Percentiles rank a stretch among this genome's conserved stretches.
Evolutionary conservation across 1,140 invertebrate genomes (phyloP).

Genomic region (Periplaneta americana): DNA sequence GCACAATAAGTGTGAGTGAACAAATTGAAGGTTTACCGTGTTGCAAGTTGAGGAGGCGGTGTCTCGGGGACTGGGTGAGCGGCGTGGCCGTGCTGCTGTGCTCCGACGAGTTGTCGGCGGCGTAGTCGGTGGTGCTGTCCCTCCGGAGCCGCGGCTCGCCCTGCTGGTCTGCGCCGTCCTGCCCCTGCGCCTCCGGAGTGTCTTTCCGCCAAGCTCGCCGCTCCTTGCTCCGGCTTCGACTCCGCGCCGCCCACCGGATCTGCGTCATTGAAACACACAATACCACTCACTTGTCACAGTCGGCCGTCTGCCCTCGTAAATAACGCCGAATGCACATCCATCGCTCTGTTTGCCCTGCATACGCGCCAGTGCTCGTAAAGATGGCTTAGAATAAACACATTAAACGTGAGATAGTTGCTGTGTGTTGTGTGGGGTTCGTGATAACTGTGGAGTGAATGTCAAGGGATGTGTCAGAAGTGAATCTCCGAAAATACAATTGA

Average conservation of each 20-base stretch:
- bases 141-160: constrained; percentile 32
- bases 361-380: no score
- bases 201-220: constrained; percentile 31
- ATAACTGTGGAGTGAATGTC: no score
- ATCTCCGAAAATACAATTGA: no score
- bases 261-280: constrained; percentile 27
- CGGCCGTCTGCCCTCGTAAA: not conserved
- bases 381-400: no score
- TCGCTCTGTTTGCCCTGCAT: no score
- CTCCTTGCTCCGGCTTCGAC: constrained; percentile 55
- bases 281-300: not conserved
- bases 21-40: not conserved
- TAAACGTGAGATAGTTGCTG: no score
- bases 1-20: no score
- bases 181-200: constrained; percentile 26
- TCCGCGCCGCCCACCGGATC: constrained; percentile 55
- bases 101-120: constrained; percentile 65
- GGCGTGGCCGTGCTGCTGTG: constrained; percentile 59
- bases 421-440: no score
- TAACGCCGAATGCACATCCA: not conserved
- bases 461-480: no score
- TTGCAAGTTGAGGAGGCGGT: constrained; percentile 34
- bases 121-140: constrained; percentile 58
- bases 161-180: constrained; percentile 40
- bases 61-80: constrained; percentile 54